Evolutionary conservation across 2,113 vertebrate genomes (phyloP).

Genomic region (Perognathus longimembris): DNA sequence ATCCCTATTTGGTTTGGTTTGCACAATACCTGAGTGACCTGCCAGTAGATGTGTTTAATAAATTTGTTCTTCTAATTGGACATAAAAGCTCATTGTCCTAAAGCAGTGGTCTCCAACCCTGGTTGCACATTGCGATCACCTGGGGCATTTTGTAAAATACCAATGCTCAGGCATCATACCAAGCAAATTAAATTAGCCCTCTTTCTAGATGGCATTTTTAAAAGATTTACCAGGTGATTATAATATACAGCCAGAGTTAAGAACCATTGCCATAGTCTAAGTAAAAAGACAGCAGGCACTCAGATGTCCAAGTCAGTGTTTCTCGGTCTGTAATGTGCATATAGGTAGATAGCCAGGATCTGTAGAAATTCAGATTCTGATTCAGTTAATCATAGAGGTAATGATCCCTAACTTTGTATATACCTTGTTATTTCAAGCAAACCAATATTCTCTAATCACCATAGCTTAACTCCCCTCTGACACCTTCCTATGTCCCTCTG

Average conservation of each 20-base stretch:
- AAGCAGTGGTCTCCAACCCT: background rate
- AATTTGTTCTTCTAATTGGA: conserved; percentile 38
- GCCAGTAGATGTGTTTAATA: conserved; percentile 32
- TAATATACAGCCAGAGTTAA: background rate
- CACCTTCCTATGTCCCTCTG: background rate
- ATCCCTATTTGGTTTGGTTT: conserved; percentile 53
- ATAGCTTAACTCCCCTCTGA: background rate
- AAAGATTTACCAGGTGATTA: background rate
- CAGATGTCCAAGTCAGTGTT: background rate
- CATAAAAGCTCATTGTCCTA: conserved; percentile 56
- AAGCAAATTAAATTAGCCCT: conserved; percentile 51
- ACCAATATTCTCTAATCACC: background rate
- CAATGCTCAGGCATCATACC: background rate
- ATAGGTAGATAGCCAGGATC: background rate
- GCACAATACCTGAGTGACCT: background rate
- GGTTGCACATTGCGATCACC: background rate
- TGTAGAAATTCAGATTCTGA: background rate
- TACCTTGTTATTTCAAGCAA: background rate
- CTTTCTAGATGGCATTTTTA: background rate
- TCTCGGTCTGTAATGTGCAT: background rate
- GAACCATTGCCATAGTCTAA: background rate
- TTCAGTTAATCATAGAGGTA: background rate
- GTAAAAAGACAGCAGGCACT: background rate
- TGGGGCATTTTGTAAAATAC: conserved; percentile 17
- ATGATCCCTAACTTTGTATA: background rate